These are phyloP conservation scores for Griposia aprilina DNA, from an alignment of 2,888 invertebrate species.

Conservation along the genomic window DNA sequence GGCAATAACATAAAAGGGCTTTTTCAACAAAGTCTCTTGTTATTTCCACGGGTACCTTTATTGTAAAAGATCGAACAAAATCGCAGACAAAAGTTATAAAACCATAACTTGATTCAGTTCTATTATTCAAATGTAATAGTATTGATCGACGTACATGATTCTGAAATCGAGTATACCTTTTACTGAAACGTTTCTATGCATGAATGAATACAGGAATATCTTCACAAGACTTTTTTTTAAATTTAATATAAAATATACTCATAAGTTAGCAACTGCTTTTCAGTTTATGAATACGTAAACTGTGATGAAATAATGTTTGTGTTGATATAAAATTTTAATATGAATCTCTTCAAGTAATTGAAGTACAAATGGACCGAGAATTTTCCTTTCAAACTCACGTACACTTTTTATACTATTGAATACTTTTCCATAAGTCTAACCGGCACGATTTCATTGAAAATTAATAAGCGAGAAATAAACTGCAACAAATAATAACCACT, in stretches of 20 bases:
- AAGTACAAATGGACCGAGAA: conserved; percentile 1
- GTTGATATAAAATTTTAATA: conserved; percentile 19
- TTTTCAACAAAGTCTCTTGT: conserved; percentile 7
- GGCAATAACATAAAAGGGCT: conserved; percentile 5
- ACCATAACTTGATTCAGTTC: conserved; percentile 36
- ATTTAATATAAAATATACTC: conserved; percentile 24
- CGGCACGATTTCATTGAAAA: conserved; percentile 2
- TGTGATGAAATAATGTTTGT: background rate
- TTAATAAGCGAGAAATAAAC: background rate
- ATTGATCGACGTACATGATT: conserved; percentile 48
- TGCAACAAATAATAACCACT: background rate
- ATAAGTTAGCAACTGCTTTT: conserved; percentile 19
- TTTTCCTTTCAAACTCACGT: conserved; percentile 8
- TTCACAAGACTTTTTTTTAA: conserved; percentile 31
- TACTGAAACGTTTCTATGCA: conserved; percentile 32
- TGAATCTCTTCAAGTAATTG: conserved; percentile 16
- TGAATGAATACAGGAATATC: conserved; percentile 31
- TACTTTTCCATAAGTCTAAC: background rate
- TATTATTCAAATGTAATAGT: conserved; percentile 52
- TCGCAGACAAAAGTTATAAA: conserved; percentile 33
- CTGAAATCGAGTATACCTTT: conserved; percentile 26
- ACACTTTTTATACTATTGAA: background rate
- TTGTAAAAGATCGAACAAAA: conserved; percentile 23
- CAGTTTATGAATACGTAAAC: conserved; percentile 10
- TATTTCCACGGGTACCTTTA: conserved; percentile 5